Conservation (phyloP, 2,888 invertebrate species). For the Protula sp. region DNA sequence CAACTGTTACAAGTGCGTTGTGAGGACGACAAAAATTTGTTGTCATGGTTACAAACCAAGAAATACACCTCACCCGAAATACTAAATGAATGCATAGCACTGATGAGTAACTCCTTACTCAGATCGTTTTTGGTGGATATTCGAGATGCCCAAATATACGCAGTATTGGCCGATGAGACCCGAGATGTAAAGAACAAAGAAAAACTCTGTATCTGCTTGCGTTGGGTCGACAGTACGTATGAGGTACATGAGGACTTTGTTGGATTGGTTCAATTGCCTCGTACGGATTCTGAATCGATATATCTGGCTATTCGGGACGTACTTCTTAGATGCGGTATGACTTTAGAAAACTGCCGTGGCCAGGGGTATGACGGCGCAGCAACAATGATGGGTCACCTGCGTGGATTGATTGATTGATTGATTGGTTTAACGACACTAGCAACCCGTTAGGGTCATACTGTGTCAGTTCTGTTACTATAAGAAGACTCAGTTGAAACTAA, state of each 20-base stretch:
- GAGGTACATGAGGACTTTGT: neutral
- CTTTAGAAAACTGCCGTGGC: constrained; percentile 1
- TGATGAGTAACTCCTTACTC: neutral
- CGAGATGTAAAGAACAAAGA: neutral
- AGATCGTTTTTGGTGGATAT: neutral
- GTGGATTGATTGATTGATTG: too few species aligned
- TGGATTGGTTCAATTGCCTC: neutral
- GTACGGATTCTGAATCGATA: neutral
- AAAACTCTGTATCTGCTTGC: neutral
- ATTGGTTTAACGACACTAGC: too few species aligned
- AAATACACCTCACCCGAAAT: neutral
- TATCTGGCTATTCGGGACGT: neutral
- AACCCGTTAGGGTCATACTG: too few species aligned
- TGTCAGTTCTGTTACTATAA: too few species aligned
- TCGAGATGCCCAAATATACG: neutral
- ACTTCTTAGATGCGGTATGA: neutral
- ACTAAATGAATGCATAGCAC: neutral
- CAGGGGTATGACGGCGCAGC: constrained; percentile 8
- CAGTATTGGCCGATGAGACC: neutral
- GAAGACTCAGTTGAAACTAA: too few species aligned
- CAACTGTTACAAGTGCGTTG: neutral
- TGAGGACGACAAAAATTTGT: neutral
- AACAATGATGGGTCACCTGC: constrained; percentile 2
- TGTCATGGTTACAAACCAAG: neutral
- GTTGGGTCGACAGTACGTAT: neutral